Evolutionary conservation across 2,888 invertebrate genomes (phyloP).

Genomic region (Terebella lapidaria): DNA sequence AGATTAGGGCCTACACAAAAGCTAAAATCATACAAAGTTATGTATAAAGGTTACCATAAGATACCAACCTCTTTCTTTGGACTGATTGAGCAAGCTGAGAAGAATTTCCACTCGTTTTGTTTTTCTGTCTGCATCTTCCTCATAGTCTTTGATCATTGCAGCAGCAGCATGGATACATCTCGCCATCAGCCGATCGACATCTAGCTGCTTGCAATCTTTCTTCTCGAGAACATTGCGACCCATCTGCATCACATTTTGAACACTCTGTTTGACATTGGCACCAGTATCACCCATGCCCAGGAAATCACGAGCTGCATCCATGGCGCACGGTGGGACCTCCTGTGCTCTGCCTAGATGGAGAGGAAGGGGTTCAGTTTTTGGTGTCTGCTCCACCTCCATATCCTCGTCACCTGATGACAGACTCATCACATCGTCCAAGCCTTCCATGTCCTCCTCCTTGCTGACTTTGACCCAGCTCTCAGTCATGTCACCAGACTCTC

Average conservation of each 20-base stretch:
- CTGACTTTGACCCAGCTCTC: background rate
- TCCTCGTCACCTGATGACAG: background rate
- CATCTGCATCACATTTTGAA: background rate
- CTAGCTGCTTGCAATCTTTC: slow-evolving; percentile 5
- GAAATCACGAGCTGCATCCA: background rate
- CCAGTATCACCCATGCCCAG: background rate
- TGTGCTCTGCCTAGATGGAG: background rate
- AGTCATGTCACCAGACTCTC: background rate
- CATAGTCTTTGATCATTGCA: slow-evolving; percentile 34
- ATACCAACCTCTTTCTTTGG: no score
- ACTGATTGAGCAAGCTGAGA: background rate
- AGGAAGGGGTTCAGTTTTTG: background rate
- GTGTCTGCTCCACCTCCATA: no score
- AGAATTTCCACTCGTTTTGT: slow-evolving; percentile 30
- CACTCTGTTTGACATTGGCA: background rate
- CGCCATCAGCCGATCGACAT: slow-evolving; percentile 23
- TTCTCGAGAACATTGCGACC: background rate
- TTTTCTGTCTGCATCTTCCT: slow-evolving; percentile 20
- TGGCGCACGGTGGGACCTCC: background rate
- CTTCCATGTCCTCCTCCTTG: background rate
- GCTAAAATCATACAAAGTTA: no score
- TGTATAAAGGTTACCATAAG: no score
- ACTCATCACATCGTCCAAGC: background rate
- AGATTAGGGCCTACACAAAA: no score
- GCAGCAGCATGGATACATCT: slow-evolving; percentile 33